These are phyloP conservation scores for Drosophila mercatorum DNA, from an alignment of 2,888 invertebrate species.

Conservation along the genomic window DNA sequence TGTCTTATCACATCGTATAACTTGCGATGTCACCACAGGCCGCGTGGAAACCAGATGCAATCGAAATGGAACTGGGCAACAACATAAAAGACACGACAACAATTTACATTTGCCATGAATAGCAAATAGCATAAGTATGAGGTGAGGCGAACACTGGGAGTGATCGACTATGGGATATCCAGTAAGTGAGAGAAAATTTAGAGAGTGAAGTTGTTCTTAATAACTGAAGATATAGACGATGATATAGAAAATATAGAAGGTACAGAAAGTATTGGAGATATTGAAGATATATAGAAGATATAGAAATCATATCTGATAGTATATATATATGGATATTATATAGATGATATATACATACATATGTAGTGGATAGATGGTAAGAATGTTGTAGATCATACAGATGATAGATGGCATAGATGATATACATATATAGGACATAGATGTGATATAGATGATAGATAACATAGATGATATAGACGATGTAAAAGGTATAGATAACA, in stretches of 20 bases:
- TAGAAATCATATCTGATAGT: too few species aligned
- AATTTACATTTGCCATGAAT: conserved; percentile 56
- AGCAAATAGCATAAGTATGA: conserved; percentile 49
- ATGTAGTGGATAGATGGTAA: too few species aligned
- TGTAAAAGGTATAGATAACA: background rate
- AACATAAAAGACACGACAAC: conserved; percentile 56
- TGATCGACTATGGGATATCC: conserved; percentile 1
- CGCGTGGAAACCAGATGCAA: conserved; percentile 49
- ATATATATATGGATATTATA: too few species aligned
- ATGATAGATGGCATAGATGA: background rate
- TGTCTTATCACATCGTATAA: conserved; percentile 84
- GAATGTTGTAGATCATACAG: background rate
- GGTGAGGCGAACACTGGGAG: background rate
- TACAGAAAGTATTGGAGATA: background rate
- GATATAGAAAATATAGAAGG: background rate
- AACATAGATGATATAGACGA: background rate
- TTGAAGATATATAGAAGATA: too few species aligned
- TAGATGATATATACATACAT: too few species aligned
- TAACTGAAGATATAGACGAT: background rate
- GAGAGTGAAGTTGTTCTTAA: background rate
- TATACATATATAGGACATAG: too few species aligned
- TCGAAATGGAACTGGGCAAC: conserved; percentile 40
- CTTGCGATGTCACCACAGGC: conserved; percentile 82
- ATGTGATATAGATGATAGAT: background rate
- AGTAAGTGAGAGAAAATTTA: background rate